phyloP scores from a whole-genome alignment of 2,113 vertebrate species.

The Penelope pileata region DNA sequence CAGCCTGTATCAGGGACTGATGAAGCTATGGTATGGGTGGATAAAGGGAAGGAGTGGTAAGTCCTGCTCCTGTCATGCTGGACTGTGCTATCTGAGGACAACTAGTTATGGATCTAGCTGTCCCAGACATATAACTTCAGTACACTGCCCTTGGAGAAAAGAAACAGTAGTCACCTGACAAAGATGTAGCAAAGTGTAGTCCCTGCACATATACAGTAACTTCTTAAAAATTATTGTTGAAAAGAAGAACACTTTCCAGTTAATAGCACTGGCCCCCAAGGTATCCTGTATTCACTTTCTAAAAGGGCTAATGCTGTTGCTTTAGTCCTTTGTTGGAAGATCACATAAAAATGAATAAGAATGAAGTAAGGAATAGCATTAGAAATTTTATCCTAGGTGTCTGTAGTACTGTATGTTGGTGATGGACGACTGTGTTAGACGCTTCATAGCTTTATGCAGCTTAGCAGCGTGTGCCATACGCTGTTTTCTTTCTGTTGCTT shows the following conservation, averaged over 20 bases:
- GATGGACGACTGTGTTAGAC: neutral
- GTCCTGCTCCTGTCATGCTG: neutral
- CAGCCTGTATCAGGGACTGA: neutral
- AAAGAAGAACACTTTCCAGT: neutral
- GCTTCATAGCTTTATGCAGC: neutral
- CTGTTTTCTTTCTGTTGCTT: neutral
- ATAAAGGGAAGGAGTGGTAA: neutral
- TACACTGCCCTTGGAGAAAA: neutral
- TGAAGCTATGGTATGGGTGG: accelerated
- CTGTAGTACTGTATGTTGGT: neutral
- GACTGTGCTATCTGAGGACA: neutral
- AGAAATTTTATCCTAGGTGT: neutral
- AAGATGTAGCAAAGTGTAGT: neutral
- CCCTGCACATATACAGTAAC: neutral
- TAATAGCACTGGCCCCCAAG: neutral
- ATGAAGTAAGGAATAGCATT: neutral
- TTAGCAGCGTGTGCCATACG: neutral
- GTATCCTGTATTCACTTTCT: neutral
- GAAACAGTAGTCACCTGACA: neutral
- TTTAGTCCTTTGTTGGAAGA: neutral
- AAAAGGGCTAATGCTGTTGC: neutral
- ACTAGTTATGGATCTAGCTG: neutral
- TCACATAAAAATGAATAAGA: neutral
- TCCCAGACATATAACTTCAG: neutral
- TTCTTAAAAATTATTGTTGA: neutral